phyloP scores from a whole-genome alignment of 2,113 vertebrate genomes.

The Sorex fumeus region DNA sequence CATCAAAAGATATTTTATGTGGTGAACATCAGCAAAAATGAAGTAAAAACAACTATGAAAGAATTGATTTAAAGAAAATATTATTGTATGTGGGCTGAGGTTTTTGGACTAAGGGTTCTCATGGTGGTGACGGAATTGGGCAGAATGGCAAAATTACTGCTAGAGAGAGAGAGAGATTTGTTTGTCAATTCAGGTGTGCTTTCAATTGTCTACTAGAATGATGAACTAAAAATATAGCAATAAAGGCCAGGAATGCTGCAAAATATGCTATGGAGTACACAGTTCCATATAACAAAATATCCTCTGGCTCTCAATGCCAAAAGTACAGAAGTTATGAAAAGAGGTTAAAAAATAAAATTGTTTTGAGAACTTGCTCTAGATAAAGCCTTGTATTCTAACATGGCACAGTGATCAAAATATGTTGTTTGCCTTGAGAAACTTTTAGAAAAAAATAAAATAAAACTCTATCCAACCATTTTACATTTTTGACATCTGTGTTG shows the following conservation, averaged over 20 bases:
- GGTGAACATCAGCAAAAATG: background rate
- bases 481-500: slow-evolving; percentile 79
- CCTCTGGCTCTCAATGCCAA: background rate
- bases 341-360: background rate
- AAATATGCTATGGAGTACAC: rapidly evolving
- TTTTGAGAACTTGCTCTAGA: background rate
- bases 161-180: background rate
- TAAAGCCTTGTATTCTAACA: background rate
- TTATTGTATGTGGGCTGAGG: background rate
- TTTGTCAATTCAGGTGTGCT: background rate
- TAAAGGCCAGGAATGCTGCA: background rate
- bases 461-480: slow-evolving; percentile 25
- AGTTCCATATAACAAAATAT: background rate
- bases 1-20: background rate
- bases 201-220: background rate
- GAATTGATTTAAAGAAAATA: background rate
- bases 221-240: background rate
- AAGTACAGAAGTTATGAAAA: background rate
- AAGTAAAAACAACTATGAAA: background rate
- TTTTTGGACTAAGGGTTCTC: background rate
- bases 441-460: slow-evolving; percentile 37
- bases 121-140: too few relatives aligned
- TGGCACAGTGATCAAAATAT: background rate
- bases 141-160: background rate
- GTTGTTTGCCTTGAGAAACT: slow-evolving; percentile 54